Conservation (phyloP, 2,113 vertebrate genomes). For the Tragelaphus scriptus region DNA sequence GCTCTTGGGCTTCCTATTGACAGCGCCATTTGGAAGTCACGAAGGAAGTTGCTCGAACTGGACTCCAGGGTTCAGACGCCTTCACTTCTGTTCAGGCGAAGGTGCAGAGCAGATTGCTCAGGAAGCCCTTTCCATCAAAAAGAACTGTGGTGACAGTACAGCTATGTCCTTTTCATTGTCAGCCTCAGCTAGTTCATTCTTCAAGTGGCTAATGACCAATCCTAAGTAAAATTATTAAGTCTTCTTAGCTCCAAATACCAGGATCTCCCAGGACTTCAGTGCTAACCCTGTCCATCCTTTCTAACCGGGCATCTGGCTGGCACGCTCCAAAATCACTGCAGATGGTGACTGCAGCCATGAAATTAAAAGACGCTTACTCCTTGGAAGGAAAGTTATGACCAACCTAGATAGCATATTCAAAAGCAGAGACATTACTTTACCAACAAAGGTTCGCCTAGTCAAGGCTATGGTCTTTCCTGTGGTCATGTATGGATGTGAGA, state of each 20-base stretch:
- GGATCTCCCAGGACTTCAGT: neutral
- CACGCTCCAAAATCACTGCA: neutral
- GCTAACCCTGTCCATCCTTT: neutral
- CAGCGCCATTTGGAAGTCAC: neutral
- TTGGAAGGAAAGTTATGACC: no score
- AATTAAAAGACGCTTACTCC: no score
- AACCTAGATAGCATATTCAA: no score
- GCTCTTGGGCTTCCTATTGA: conserved; percentile 48
- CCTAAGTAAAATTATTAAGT: conserved; percentile 23
- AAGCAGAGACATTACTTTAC: no score
- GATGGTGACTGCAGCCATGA: no score
- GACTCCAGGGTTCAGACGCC: neutral
- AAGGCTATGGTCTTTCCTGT: no score
- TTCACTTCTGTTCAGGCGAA: neutral
- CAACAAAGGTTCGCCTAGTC: no score
- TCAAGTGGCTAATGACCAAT: neutral
- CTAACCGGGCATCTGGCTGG: neutral
- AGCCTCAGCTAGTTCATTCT: neutral
- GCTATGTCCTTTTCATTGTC: neutral
- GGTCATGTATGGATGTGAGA: no score
- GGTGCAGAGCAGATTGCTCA: neutral
- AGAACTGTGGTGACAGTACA: neutral
- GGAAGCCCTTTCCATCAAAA: neutral
- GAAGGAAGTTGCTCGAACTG: neutral
- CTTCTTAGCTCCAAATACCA: neutral